Percentiles rank a stretch among this genome's conserved stretches.
These are phyloP conservation scores for Porites cylindrica DNA, from an alignment of 92 coral and sea anemone genomes.

Conservation along the genomic window DNA sequence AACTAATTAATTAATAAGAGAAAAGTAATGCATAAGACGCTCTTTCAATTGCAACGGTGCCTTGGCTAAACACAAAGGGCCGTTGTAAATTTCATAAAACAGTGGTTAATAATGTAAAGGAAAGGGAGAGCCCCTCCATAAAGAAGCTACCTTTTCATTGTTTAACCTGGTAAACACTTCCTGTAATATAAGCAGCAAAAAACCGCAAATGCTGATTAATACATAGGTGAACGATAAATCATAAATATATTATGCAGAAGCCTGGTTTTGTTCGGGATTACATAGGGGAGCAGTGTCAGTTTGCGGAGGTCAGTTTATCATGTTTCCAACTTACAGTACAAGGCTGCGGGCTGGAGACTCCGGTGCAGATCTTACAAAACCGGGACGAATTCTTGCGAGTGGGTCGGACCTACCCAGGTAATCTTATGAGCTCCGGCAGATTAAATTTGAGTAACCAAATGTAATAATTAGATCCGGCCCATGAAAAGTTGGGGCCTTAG, in stretches of 20 bases:
- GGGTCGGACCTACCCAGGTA: not conserved
- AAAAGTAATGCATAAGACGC: too few relatives aligned
- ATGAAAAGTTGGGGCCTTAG: not conserved
- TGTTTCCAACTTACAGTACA: too few relatives aligned
- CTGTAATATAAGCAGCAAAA: not conserved
- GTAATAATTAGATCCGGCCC: too few relatives aligned
- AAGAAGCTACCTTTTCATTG: not conserved
- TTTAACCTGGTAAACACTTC: not conserved
- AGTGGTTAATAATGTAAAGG: not conserved
- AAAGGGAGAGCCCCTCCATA: conserved; percentile 2
- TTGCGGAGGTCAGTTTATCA: not conserved
- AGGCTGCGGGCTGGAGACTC: not conserved
- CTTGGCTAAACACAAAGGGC: too few relatives aligned
- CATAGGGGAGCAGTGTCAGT: not conserved
- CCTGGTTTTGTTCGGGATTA: not conserved
- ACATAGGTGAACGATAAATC: not conserved
- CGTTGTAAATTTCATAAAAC: not conserved
- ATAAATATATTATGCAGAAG: not conserved
- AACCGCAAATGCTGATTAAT: not conserved
- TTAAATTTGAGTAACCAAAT: too few relatives aligned
- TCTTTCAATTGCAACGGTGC: too few relatives aligned
- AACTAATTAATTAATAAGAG: too few relatives aligned
- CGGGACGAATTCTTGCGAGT: not conserved
- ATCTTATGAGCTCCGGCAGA: too few relatives aligned
- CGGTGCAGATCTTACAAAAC: not conserved